Evolutionary conservation across 2,888 invertebrate genomes (phyloP).

Genomic region (Drosophila lacicola): DNA sequence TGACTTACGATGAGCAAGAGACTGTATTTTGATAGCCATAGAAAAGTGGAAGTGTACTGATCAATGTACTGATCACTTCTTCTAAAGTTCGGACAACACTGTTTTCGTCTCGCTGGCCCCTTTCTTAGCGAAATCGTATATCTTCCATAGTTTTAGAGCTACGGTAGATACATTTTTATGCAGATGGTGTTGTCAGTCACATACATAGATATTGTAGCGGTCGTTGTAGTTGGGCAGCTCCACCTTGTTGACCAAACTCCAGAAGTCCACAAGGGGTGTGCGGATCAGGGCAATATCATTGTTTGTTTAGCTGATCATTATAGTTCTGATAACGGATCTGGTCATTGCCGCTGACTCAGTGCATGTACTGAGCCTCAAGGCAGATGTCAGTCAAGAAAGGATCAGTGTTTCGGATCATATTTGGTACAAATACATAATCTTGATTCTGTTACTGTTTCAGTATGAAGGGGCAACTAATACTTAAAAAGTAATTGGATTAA

Average conservation of each 20-base stretch:
- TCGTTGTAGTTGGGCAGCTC: slow-evolving; percentile 50
- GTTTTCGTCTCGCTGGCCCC: slow-evolving; percentile 30
- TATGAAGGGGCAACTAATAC: too few relatives aligned
- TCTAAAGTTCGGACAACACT: slow-evolving; percentile 27
- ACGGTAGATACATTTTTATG: too few relatives aligned
- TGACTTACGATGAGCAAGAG: slow-evolving; percentile 60
- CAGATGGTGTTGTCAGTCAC: too few relatives aligned
- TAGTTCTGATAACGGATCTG: slow-evolving; percentile 53
- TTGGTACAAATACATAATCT: too few relatives aligned
- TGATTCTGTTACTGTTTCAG: too few relatives aligned
- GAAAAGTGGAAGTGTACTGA: too few relatives aligned
- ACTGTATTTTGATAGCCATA: slow-evolving; percentile 27
- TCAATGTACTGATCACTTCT: slow-evolving; percentile 19
- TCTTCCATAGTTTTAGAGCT: too few relatives aligned
- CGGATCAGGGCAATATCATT: too few relatives aligned
- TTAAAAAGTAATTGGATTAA: too few relatives aligned
- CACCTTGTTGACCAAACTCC: slow-evolving; percentile 44
- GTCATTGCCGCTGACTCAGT: slow-evolving; percentile 51
- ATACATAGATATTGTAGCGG: background rate
- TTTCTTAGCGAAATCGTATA: too few relatives aligned
- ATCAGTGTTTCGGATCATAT: too few relatives aligned
- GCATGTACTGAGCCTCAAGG: slow-evolving; percentile 52
- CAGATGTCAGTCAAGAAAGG: slow-evolving; percentile 18
- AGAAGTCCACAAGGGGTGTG: slow-evolving; percentile 53
- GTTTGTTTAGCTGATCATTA: slow-evolving; percentile 15